Evolutionary conservation across 2,797 vertebrate genomes (phyloP).

Genomic region (Crocidura indochinensis): DNA sequence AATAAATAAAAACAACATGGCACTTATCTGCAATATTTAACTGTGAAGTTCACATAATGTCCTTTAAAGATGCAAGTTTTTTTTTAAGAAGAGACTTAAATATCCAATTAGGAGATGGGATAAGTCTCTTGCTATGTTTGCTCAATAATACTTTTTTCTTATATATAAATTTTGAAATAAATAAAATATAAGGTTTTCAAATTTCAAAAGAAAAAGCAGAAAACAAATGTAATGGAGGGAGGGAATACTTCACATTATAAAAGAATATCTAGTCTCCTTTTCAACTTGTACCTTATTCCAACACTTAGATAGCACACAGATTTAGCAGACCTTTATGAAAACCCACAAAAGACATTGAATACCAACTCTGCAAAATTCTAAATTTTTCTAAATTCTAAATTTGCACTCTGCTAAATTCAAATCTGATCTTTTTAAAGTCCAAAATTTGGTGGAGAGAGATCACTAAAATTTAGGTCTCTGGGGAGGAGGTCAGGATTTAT

Average conservation of each 20-base stretch:
- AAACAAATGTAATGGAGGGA: no score
- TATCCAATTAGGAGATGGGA: not conserved
- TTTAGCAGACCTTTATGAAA: not conserved
- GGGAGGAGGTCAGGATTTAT: not conserved
- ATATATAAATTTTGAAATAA: not conserved
- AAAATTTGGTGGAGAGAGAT: not conserved
- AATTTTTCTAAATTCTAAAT: no score
- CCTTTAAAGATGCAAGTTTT: conserved; percentile 17
- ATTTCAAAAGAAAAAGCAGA: no score
- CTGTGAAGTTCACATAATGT: not conserved
- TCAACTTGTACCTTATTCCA: conserved; percentile 32
- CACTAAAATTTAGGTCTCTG: not conserved
- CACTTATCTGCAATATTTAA: conserved; percentile 44
- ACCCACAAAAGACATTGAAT: not conserved
- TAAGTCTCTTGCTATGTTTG: not conserved
- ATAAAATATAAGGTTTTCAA: no score
- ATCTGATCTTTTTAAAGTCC: not conserved
- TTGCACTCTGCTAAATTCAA: conserved; percentile 9
- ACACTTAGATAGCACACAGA: not conserved
- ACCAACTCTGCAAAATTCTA: conserved; percentile 2
- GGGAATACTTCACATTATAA: not conserved
- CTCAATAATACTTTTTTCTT: conserved; percentile 16
- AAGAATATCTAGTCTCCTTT: not conserved
- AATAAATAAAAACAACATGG: not conserved
- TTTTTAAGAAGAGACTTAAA: conserved; percentile 42